These are phyloP conservation scores for Mareca penelope DNA, from an alignment of 2,797 vertebrate genomes.

Conservation along the genomic window DNA sequence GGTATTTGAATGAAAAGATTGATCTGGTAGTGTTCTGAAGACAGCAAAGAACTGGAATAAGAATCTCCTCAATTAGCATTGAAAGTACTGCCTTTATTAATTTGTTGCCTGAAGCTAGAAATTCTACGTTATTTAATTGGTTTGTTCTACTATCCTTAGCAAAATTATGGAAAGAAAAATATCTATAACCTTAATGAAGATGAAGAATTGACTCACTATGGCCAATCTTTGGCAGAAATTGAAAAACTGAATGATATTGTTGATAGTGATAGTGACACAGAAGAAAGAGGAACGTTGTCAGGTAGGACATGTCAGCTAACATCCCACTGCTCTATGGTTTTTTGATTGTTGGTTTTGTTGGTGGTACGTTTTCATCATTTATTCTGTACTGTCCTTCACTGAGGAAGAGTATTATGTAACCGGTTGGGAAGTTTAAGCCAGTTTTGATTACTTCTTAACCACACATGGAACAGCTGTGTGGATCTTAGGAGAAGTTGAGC, in stretches of 20 bases:
- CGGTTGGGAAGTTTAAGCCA: neutral
- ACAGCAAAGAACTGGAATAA: neutral
- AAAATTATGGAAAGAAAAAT: slow-evolving; percentile 86
- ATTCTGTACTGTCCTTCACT: neutral
- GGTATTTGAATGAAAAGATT: neutral
- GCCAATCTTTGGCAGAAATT: slow-evolving; percentile 94
- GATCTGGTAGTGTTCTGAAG: neutral
- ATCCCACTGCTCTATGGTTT: neutral
- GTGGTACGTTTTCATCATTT: rapidly evolving
- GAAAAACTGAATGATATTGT: slow-evolving; percentile 88
- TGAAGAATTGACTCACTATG: slow-evolving; percentile 95
- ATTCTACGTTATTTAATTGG: neutral
- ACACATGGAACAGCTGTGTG: neutral
- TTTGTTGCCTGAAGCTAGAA: neutral
- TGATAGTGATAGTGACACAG: slow-evolving; percentile 91
- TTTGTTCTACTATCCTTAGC: slow-evolving; percentile 74
- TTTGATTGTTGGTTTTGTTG: neutral
- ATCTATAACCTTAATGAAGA: slow-evolving; percentile 95
- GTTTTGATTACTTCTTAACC: neutral
- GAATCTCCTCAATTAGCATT: neutral
- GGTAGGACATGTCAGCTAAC: slow-evolving; percentile 75
- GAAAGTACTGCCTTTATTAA: neutral
- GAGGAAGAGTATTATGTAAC: neutral
- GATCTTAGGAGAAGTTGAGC: neutral
- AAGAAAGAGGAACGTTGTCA: slow-evolving; percentile 88